phyloP scores from a whole-genome alignment of 2,797 vertebrate species.

The Alcedo atthis region DNA sequence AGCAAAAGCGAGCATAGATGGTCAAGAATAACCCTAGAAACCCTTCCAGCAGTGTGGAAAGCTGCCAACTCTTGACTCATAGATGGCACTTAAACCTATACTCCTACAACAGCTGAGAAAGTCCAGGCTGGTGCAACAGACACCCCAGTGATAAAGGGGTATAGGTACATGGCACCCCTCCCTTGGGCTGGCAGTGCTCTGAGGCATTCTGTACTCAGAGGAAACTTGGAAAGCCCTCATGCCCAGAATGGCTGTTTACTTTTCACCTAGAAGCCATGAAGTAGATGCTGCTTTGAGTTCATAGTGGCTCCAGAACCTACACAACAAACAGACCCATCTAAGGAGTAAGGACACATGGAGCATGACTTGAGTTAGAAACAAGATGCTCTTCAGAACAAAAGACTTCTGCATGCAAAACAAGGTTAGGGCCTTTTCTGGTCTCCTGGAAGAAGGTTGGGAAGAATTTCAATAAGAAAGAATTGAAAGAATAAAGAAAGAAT shows the following conservation, averaged over 20 bases:
- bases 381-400: not conserved
- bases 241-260: not conserved
- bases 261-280: not conserved
- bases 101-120: not conserved
- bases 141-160: not conserved
- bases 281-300: not conserved
- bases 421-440: not conserved
- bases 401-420: not conserved
- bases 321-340: not conserved
- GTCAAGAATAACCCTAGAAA: not conserved
- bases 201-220: not conserved
- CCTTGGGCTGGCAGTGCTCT: not conserved
- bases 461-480: not conserved
- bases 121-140: not conserved
- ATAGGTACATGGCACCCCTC: not conserved
- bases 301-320: not conserved
- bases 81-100: not conserved
- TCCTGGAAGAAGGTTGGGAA: not conserved
- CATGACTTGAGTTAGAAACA: not conserved
- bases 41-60: not conserved
- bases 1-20: constrained; percentile 8
- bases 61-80: not conserved
- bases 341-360: not conserved
- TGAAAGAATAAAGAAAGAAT: not conserved
- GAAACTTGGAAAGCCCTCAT: not conserved